Base-by-base conservation (phyloP, 2,888 invertebrate species). In the Calameuta pallipes region DNA sequence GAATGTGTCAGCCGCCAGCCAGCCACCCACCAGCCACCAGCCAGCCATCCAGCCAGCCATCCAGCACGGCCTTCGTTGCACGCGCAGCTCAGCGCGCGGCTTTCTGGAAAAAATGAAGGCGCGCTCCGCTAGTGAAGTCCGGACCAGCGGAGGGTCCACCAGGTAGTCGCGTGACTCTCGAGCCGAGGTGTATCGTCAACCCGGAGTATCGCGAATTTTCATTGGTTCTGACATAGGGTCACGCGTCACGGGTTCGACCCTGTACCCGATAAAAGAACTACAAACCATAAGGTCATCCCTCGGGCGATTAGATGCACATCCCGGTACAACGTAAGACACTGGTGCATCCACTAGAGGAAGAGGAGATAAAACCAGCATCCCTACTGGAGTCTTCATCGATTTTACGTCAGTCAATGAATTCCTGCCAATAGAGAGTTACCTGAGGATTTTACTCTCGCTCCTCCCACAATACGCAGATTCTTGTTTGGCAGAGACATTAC, bases 101-200 rank as follows among this genome's bases (percentile, higher is more conserved):
- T 78, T 75, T 78, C 56, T 34, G 15, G 78, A 75, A 56, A 76
- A 78, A 76, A 68, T 68, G 68, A 56, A 75, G 30, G 56, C n/a
- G 30, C 75, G 68, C 68, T 31, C 31, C 75, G 75, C 74, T 37
- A 77, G 77, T 75, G 33, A 68, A 74, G 77, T 75, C 73, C 30
- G 69, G 37, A 74, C 68, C 75, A 36, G 77, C 69, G 12, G 11
- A 36, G 35, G 36, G 74, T 75, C 69, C 56, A 77, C 74, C 77
- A 77, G 74, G 77, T 77, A 74, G 69, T 31, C 33, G 41, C 37
- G 73, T 41, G 31, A 31, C 15, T 37, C 34, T 30, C n/a, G 23
- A 56, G 56, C 23, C 23, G 9, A 56, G 23, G 56, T 56, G 56
- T 56, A 56, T 9, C 56, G 56, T 56, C 23, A 56, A 56, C 56